Evolutionary conservation across 2,113 vertebrate genomes (phyloP).

Genomic region (Pyrgilauda ruficollis): DNA sequence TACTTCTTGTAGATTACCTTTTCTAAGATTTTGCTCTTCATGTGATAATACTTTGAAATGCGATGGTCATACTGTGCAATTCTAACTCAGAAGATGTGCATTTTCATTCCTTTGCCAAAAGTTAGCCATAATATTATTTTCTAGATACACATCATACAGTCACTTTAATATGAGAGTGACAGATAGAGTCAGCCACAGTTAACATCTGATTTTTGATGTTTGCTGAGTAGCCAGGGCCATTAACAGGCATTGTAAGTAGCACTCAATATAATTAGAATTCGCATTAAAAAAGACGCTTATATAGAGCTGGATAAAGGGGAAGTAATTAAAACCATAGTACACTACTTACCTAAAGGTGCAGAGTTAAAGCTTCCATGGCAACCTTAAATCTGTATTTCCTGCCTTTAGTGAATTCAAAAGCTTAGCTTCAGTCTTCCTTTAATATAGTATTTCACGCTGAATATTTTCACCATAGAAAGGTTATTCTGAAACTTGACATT

Average conservation of each 20-base stretch:
- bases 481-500: slow-evolving; percentile 42
- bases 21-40: not conserved
- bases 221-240: not conserved
- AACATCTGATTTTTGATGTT: not conserved
- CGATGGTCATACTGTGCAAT: not conserved
- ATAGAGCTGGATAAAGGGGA: not conserved
- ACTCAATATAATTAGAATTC: not conserved
- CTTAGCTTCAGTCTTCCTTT: not conserved
- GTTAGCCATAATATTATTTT: not conserved
- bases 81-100: not conserved
- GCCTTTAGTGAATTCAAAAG: slow-evolving; percentile 14
- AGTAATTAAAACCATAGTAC: slow-evolving; percentile 18
- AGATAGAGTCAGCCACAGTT: not conserved
- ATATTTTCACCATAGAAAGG: not conserved
- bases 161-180: not conserved
- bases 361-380: slow-evolving; percentile 38
- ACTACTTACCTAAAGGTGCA: not conserved
- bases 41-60: not conserved
- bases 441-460: not conserved
- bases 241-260: not conserved
- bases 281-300: not conserved
- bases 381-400: slow-evolving; percentile 32
- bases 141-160: not conserved
- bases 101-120: not conserved
- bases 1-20: not conserved